These are phyloP conservation scores for Sceloporus tristichus DNA, from an alignment of 2,113 vertebrate genomes.

Conservation along the genomic window DNA sequence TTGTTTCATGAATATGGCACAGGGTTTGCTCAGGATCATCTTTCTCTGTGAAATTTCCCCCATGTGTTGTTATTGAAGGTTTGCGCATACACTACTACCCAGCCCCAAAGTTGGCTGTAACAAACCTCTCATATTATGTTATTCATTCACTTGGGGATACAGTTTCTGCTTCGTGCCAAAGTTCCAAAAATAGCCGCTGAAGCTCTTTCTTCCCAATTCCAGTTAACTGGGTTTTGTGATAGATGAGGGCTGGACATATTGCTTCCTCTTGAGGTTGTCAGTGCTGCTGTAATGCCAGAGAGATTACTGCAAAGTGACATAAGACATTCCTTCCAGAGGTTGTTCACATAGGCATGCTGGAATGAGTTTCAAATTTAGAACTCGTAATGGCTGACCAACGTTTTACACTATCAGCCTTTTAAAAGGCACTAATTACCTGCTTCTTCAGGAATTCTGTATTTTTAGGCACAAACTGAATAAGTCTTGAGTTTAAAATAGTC, in stretches of 20 bases:
- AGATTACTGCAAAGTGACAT: constrained; percentile 63
- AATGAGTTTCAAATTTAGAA: constrained; percentile 51
- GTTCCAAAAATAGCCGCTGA: constrained; percentile 47
- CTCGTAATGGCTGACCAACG: constrained; percentile 41
- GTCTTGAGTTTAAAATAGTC: constrained; percentile 41
- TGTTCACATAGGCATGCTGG: background rate
- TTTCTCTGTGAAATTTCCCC: background rate
- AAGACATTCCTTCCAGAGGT: constrained; percentile 6
- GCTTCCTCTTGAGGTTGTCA: constrained; percentile 43
- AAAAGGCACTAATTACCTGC: constrained; percentile 27
- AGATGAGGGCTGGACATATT: background rate
- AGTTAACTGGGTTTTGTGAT: constrained; percentile 19
- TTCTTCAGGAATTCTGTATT: constrained; percentile 26
- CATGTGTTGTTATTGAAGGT: constrained; percentile 14
- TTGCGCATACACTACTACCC: background rate
- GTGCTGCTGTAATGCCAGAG: constrained; percentile 42
- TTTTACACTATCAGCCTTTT: constrained; percentile 10
- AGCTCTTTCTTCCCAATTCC: constrained; percentile 31
- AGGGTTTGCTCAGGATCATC: constrained; percentile 8
- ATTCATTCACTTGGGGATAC: constrained; percentile 5
- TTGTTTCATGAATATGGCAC: background rate
- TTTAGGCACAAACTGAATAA: background rate
- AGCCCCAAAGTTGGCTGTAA: constrained; percentile 17
- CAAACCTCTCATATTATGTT: background rate
- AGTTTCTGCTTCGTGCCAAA: constrained; percentile 14